Base-by-base conservation (phyloP, 2,888 invertebrate species). In the Chymomyza amoena region DNA sequence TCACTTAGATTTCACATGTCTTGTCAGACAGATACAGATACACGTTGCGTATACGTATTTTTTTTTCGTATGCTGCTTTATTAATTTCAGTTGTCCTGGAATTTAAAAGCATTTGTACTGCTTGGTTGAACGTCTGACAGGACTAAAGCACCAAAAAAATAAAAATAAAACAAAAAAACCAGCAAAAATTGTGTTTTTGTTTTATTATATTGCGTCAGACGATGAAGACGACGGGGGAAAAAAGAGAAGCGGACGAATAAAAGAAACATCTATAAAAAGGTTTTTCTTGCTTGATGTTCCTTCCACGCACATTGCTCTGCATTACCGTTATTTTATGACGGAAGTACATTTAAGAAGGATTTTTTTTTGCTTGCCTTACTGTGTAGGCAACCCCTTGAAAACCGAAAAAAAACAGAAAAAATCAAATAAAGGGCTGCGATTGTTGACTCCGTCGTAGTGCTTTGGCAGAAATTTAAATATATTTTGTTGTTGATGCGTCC, bases 291-390 rank as follows among this genome's bases (percentile, higher is more conserved):
- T 84, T 64, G 72, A 62, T 66, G 74, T 80, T 84, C 79, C 16
- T 54, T 52, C 63, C 50, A 62, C 25, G 45, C 45, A 39, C 18
- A 45, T 32, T 45, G 45, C 72, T 72, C 69, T 80, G 84, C 84
- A 86, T 86, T 84, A 86, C 80, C 73, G 80, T 87, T 86, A 77
- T 84, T 87, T 84, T 84, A 84, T 84, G 83, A 84, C 87, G 87
- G 84, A 84, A 87, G 81, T 84, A 84, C 87, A 84, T 87, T 84
- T 81, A 80, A 87, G 84, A 79, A 76, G 32, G 80, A 80, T n/a
- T n/a, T 84, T 84, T 18, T n/a, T 7, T 84, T 80, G 72, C 75
- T 74, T 28, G 20, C 32, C 7, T 61, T 45, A 61, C 39, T 36
- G 32, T 32, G 20, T 25, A 25, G 28, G n/a, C 16, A 16, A 20